Evolutionary conservation across 2,888 invertebrate genomes (phyloP).

Genomic region (Ophonus ardosiacus): DNA sequence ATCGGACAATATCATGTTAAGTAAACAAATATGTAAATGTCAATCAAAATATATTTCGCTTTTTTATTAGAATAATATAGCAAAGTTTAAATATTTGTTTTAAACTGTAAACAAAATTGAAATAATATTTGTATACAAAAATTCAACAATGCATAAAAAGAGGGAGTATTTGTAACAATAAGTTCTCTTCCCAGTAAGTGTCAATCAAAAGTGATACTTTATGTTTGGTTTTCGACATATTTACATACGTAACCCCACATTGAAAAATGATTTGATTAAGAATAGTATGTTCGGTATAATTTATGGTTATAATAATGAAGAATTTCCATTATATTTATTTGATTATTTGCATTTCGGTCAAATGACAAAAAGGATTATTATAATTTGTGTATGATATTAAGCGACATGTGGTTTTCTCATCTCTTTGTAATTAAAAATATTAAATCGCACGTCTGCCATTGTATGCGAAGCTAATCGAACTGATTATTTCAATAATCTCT

Average conservation of each 20-base stretch:
- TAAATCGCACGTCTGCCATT: neutral
- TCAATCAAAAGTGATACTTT: conserved; percentile 4
- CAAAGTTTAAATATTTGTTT: conserved; percentile 8
- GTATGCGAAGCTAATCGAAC: neutral
- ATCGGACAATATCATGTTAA: neutral
- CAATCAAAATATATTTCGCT: neutral
- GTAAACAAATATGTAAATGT: neutral
- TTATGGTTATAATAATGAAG: conserved; percentile 5
- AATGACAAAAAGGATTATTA: neutral
- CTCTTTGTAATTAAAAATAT: conserved; percentile 1
- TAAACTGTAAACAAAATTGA: neutral
- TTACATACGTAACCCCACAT: conserved; percentile 40
- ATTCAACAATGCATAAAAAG: neutral
- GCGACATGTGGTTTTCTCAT: neutral
- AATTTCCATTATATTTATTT: conserved; percentile 6
- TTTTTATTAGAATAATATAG: neutral
- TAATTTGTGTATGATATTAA: neutral
- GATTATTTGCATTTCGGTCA: neutral
- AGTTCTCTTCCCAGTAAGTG: neutral
- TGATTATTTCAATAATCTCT: conserved; percentile 28
- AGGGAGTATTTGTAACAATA: conserved; percentile 22
- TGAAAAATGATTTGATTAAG: conserved; percentile 21
- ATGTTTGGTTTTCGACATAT: conserved; percentile 31
- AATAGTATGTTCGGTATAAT: conserved; percentile 2
- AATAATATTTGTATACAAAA: conserved; percentile 6